These are phyloP conservation scores for Heliconius ethilla DNA, from an alignment of 2,888 invertebrate species.

Conservation along the genomic window DNA sequence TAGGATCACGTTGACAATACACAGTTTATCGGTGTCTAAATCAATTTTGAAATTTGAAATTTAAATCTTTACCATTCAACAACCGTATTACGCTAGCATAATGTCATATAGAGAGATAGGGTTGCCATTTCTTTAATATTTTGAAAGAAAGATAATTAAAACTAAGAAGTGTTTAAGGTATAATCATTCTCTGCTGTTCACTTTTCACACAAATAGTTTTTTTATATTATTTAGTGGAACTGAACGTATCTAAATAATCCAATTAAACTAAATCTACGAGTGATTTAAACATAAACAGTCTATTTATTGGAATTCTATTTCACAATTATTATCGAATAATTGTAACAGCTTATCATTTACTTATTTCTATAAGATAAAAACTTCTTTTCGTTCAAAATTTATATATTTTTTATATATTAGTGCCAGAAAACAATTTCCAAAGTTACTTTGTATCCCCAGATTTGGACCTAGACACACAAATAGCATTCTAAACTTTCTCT, in stretches of 20 bases:
- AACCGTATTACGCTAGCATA: slow-evolving; percentile 31
- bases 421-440: neutral
- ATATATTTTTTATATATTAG: too few species aligned
- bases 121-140: neutral
- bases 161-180: neutral
- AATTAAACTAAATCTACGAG: too few species aligned
- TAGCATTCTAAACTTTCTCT: neutral
- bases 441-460: neutral
- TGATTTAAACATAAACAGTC: too few species aligned
- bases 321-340: too few species aligned
- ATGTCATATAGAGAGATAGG: neutral
- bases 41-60: slow-evolving; percentile 44
- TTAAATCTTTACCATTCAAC: slow-evolving; percentile 44
- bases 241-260: neutral
- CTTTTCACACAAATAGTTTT: neutral
- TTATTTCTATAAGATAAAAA: too few species aligned
- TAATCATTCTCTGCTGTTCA: neutral
- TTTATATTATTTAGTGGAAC: neutral
- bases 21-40: slow-evolving; percentile 43
- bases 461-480: neutral
- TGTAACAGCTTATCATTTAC: too few species aligned
- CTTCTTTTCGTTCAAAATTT: too few species aligned
- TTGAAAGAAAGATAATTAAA: neutral
- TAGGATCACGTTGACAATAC: slow-evolving; percentile 3
- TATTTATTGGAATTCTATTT: too few species aligned